Evolutionary conservation across 2,888 invertebrate genomes (phyloP).

Genomic region (Schrankia costaestrigalis): DNA sequence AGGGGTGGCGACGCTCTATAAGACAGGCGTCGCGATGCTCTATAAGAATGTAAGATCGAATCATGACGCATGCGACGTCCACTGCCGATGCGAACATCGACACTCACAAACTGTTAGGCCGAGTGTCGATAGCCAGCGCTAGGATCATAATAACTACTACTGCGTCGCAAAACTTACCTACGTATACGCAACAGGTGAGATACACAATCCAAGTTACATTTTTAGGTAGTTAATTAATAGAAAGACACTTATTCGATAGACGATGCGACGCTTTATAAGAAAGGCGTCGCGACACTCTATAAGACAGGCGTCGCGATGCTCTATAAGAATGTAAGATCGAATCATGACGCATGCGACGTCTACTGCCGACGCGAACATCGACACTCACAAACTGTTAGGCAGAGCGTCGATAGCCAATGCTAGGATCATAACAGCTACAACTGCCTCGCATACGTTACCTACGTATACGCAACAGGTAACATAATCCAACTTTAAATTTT

Average conservation of each 20-base stretch:
- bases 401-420: constrained; percentile 79
- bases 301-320: too few species aligned
- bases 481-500: neutral
- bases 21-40: too few species aligned
- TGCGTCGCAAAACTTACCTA: constrained; percentile 56
- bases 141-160: constrained; percentile 60
- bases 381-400: constrained; percentile 34
- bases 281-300: too few species aligned
- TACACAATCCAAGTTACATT: neutral
- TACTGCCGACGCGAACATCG: too few species aligned
- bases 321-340: too few species aligned
- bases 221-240: neutral
- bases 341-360: too few species aligned
- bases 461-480: constrained; percentile 60
- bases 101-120: constrained; percentile 37
- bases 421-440: constrained; percentile 57
- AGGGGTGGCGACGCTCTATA: too few species aligned
- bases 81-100: too few species aligned
- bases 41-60: too few species aligned
- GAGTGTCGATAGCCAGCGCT: constrained; percentile 79
- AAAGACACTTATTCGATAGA: neutral
- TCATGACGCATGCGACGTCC: too few species aligned
- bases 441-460: constrained; percentile 57
- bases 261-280: too few species aligned
- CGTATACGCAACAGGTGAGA: constrained; percentile 66